phyloP scores from a whole-genome alignment of 2,888 invertebrate genomes.

The Lagria hirta region DNA sequence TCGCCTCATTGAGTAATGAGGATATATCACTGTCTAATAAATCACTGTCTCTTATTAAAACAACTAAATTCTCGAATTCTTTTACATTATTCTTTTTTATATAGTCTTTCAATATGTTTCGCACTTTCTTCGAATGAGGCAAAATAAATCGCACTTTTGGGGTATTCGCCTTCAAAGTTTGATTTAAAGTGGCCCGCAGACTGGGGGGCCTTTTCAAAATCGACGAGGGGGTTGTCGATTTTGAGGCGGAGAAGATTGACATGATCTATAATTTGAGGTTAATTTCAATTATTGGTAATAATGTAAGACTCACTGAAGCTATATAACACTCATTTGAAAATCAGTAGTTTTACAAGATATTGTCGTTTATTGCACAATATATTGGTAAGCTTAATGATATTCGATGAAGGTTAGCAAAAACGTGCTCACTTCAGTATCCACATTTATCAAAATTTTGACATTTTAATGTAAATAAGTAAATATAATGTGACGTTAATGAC shows the following conservation, averaged over 20 bases:
- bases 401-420: no score
- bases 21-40: constrained; percentile 61
- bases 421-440: no score
- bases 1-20: constrained; percentile 59
- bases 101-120: constrained; percentile 54
- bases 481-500: no score
- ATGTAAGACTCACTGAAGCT: no score
- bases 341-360: no score
- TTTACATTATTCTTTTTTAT: constrained; percentile 49
- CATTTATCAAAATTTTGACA: no score
- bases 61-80: constrained; percentile 58
- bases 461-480: no score
- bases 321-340: no score
- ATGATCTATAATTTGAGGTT: constrained; percentile 19
- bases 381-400: no score
- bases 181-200: constrained; percentile 25
- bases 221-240: constrained; percentile 33
- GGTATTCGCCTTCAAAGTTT: constrained; percentile 29
- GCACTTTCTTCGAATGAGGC: constrained; percentile 55
- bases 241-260: constrained; percentile 29
- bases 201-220: constrained; percentile 40
- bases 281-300: no score
- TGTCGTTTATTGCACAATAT: no score
- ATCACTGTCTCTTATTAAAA: constrained; percentile 56
- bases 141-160: constrained; percentile 55